Evolutionary conservation across 2,888 invertebrate species (phyloP), one percentile per base, ranked within the genome.

Genomic region (Monoplex corrugatus): DNA sequence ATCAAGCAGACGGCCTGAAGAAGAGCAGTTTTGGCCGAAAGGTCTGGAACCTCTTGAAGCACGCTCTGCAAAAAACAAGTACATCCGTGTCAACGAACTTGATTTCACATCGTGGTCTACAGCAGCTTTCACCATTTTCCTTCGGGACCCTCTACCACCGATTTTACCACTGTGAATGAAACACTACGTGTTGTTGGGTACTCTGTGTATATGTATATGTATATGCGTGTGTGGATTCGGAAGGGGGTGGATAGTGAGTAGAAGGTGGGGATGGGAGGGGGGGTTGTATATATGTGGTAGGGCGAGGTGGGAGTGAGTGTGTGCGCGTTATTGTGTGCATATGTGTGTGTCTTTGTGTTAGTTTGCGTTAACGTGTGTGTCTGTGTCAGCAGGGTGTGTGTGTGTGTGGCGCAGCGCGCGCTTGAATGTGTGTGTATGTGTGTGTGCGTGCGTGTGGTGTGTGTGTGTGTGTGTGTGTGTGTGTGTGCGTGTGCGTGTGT

Each of bases 381-480:
- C n/a, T n/a, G n/a, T n/a, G n/a, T n/a, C n/a, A n/a, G 50, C 19
- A 19, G 8, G 19, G 50, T 50, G 50, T 10, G 3, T 57, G 57
- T 57, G 57, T 57, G 57, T 57, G 10, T 57, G 57, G 57, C 28
- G 57, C 28, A 50, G 57, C 28, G 57, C 28, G 57, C 28, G 10
- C 28, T 16, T 57, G 57, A 23, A 28, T 57, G 10, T 57, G 57
- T 10, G 57, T 57, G 57, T 10, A 28, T 10, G 10, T 57, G 57
- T 57, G 57, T 57, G 57, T 10, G 57, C 10, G 28, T 57, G 57
- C 19, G 5, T 75, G 35, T 75, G 75, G 35, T 75, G 75, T 75
- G 35, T 35, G 35, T 75, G 75, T 75, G 35, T 75, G 75, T 75
- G 35, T 75, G 75, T 75, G 35, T 75, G 35, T 75, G 75, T 75